Evolutionary conservation across 2,113 vertebrate genomes (phyloP), one percentile per base, ranked within the genome.

Genomic region (Seriola rivoliana): DNA sequence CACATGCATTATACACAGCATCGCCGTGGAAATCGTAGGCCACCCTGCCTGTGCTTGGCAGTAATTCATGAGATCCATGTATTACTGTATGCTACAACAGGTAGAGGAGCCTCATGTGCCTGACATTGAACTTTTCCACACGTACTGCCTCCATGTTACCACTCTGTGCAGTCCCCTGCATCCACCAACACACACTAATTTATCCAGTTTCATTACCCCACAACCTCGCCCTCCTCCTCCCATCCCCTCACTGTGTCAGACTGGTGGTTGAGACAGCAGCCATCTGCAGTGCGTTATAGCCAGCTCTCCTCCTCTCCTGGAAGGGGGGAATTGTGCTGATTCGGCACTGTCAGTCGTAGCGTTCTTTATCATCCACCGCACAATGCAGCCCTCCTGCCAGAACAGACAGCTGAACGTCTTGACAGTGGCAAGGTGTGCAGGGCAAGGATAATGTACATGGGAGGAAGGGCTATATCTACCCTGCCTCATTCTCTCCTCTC

Each of bases 251-350:
- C 73, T 77, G 70, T 92, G 89, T 93, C 90, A 93, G 94, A 83
- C 92, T 89, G 86, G 78, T 90, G 85, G 89, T 91, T 89, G 80
- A 94, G 91, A 92, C 95, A 92, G 92, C 93, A 93, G 89, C 93
- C 92, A 94, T 95, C 95, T 94, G 94, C 94, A 95, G 89, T 95
- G 94, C 93, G 92, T 95, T 95, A 90, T 67, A 91, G 86, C 75
- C 82, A 29, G 70, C 52, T 85, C 74, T 78, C 81, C 91, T 87
- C 89, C 86, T 80, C 60, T 84, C 78, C 71, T 85, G 64, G 83
- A 59, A 69, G 67, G 62, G 71, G 71, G 62, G 36, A 91, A 93
- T 92, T 91, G 92, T 94, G 93, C 93, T 95, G 93, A 94, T 93
- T 93, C 90, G 60, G 85, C 91, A 86, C 81, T 71, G 87, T 85